Base-by-base conservation (phyloP, 1,140 invertebrate species). In the Drosophila nebulosa region DNA sequence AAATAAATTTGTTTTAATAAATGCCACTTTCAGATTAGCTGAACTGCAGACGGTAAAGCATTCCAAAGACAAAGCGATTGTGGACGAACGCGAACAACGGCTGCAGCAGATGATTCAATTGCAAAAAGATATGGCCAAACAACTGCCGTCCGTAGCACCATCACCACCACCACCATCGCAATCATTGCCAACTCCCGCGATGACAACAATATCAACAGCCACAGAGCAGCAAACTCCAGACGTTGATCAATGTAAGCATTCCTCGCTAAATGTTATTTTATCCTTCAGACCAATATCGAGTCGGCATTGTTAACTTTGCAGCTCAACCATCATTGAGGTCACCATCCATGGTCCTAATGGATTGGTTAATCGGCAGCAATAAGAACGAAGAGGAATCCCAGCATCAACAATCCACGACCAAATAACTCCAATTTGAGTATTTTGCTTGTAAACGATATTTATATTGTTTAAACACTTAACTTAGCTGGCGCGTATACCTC, bases 21-120 rank as follows among this genome's bases (percentile, higher is more conserved):
- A 9, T 27, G 4, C 4, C 6, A 27, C 35, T 57, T 74, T 14
- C 56, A 69, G 96, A 92, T 92, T 97, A 73, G 94, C 95, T 3
- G 94, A 96, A 91, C 91, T 97, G 64, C 95, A 95, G 73, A 94
- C 92, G 56, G 93, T 96, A 64, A 94, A 93, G 70, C 95, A 96
- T 83, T 93, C 93, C 63, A 94, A 94, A 78, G 96, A 96, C 90
- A 94, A 96, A 72, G 93, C 93, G 42, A 91, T 97, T 67, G 93
- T 94, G 30, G 94, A 96, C 58, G 96, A 96, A 74, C 94, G 95
- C 73, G 95, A 96, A 69, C 91, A 94, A 70, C 93, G 96, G n/a
- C 93, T 96, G 76, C 93, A 95, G 62, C 95, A 96, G 92, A 94
- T 96, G 94, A 93, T 95, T 2, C 92, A 96, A 58, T 91, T 96